phyloP scores from a whole-genome alignment of 1,140 invertebrate genomes.

The Drosophila sp. region DNA sequence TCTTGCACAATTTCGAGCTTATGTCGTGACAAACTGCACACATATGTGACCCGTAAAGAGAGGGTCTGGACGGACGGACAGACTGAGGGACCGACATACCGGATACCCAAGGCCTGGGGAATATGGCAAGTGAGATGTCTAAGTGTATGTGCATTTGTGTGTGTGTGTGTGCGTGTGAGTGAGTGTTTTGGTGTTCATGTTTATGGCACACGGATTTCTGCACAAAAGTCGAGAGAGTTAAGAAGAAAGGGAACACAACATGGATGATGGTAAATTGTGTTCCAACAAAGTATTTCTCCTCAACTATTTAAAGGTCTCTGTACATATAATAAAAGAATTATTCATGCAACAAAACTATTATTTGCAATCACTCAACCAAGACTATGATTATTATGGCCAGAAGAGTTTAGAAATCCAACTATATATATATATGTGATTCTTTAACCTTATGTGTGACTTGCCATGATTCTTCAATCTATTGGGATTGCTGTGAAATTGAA shows the following conservation, averaged over 20 bases:
- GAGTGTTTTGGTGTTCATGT: slow-evolving; percentile 56
- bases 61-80: slow-evolving; percentile 2
- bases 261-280: slow-evolving; percentile 30
- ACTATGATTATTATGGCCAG: too few relatives aligned
- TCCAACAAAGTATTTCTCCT: slow-evolving; percentile 50
- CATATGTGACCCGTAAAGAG: slow-evolving; percentile 62
- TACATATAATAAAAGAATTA: too few relatives aligned
- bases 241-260: slow-evolving; percentile 22
- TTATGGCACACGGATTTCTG: slow-evolving; percentile 72
- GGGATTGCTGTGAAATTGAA: background rate
- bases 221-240: slow-evolving; percentile 63
- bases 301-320: slow-evolving; percentile 1
- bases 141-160: slow-evolving; percentile 9
- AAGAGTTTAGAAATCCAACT: too few relatives aligned
- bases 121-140: slow-evolving; percentile 27
- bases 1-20: slow-evolving; percentile 56
- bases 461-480: too few relatives aligned
- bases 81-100: background rate
- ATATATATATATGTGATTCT: too few relatives aligned
- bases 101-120: slow-evolving; percentile 12
- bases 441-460: too few relatives aligned
- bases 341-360: too few relatives aligned
- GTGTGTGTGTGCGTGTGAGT: slow-evolving; percentile 20
- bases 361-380: too few relatives aligned
- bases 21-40: slow-evolving; percentile 80